Evolutionary conservation across 2,888 invertebrate genomes (phyloP), one percentile per base, ranked within the genome.

Genomic region (Drosophila putrida): DNA sequence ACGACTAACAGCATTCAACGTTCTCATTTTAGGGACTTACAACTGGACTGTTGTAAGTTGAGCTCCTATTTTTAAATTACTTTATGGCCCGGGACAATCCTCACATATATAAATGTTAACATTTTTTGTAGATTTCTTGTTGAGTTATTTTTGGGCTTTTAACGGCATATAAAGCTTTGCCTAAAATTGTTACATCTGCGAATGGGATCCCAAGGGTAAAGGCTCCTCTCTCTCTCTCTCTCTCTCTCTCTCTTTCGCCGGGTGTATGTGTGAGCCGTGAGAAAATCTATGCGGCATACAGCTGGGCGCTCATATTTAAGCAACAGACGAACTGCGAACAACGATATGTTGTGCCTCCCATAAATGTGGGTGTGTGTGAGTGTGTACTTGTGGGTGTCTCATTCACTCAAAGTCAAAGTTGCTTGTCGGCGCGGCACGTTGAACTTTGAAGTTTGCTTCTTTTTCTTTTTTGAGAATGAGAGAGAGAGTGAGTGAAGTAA

Each of bases 281-380:
- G 88, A 82, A 87, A 87, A 87, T 82, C 82, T 83, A 79, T 88
- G 82, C 71, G 88, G 82, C 82, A 88, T 88, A 82, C 82, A 88
- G 82, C 85, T 83, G 82, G 82, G 88, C 85, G 82, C 88, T 63
- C 82, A 88, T 84, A 72, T 78, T 79, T 27, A 28, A 59, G 72
- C 66, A 71, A 41, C 64, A 59, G 63, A 53, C 66, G 76, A 61
- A 64, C 20, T 8, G 31, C 31, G 53, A 61, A 38, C 13, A 65
- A 20, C 62, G 72, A 68, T 68, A 80, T 74, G 82, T 79, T 72
- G 58, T 63, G 57, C 55, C 28, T 28, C 28, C 4, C n/a, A 39
- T 39, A 44, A 43, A 49, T 60, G 57, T 62, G 49, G 59, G 67
- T 71, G 53, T 65, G 49, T 63, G 54, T 54, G 43, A 38, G 36